Evolutionary conservation across 2,888 invertebrate species (phyloP).

Genomic region (Aradus depressus): DNA sequence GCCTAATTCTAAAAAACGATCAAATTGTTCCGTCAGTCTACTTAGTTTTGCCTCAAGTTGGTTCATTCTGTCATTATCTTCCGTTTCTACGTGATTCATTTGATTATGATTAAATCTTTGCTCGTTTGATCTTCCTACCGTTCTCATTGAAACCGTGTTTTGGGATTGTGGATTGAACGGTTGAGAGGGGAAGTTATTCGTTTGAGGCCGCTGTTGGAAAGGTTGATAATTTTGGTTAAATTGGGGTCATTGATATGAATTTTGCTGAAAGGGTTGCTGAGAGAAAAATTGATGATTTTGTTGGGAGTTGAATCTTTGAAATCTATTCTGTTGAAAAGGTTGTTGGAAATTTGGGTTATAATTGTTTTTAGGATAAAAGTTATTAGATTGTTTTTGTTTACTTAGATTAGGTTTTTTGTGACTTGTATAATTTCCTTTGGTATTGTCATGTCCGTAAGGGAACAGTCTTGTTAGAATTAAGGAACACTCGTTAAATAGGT

Average conservation of each 20-base stretch:
- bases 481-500: neutral
- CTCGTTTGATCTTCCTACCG: too few species aligned
- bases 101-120: neutral
- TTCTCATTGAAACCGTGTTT: conserved; percentile 3
- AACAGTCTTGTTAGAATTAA: neutral
- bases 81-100: neutral
- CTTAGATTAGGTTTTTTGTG: too few species aligned
- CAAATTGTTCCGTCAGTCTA: neutral
- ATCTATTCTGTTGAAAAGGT: neutral
- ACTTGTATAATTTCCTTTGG: too few species aligned
- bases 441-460: too few species aligned
- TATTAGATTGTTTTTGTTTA: neutral
- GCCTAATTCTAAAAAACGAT: neutral
- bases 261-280: too few species aligned
- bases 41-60: neutral
- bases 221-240: too few species aligned
- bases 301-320: neutral
- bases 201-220: neutral
- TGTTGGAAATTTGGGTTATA: too few species aligned
- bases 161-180: neutral
- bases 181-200: neutral
- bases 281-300: neutral
- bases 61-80: neutral
- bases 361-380: too few species aligned
- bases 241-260: too few species aligned